A percentile compares a stretch with the other conserved stretches of the same genome.
These are phyloP conservation scores for Pheosia tremula DNA, from an alignment of 2,888 invertebrate species.

Conservation along the genomic window DNA sequence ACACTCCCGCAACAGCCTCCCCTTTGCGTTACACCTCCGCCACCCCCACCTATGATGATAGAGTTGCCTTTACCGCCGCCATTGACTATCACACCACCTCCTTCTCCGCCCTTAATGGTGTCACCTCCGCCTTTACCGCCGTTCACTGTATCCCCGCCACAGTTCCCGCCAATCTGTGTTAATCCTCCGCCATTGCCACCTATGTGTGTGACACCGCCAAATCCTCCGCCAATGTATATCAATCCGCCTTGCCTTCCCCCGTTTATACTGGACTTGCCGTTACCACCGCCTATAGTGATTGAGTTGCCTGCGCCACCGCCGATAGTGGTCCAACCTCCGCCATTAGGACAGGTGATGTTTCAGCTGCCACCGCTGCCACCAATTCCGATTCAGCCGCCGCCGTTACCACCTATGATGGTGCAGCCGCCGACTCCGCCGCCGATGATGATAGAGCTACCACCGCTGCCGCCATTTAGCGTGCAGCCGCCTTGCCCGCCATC, in stretches of 20 bases:
- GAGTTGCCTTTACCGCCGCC: constrained; percentile 62
- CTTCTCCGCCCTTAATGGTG: constrained; percentile 54
- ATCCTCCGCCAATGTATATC: constrained; percentile 61
- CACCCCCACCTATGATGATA: constrained; percentile 55
- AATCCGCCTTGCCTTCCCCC: constrained; percentile 61
- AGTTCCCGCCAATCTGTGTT: constrained; percentile 61
- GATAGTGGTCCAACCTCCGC: constrained; percentile 70
- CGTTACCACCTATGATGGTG: constrained; percentile 67
- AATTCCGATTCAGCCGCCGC: constrained; percentile 69
- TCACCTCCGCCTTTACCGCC: constrained; percentile 60
- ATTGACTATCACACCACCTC: constrained; percentile 58
- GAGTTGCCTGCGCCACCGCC: constrained; percentile 70
- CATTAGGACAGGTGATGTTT: constrained; percentile 64
- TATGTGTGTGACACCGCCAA: constrained; percentile 61
- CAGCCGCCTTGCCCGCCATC: constrained; percentile 70
- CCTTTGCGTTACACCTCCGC: constrained; percentile 55
- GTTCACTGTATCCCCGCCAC: constrained; percentile 58
- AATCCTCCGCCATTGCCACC: constrained; percentile 66
- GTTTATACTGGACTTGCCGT: constrained; percentile 57
- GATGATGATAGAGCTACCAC: constrained; percentile 64
- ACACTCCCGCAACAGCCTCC: constrained; percentile 64
- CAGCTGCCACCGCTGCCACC: constrained; percentile 72
- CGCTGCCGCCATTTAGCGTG: constrained; percentile 61
- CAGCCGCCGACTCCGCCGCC: constrained; percentile 66
- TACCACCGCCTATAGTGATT: constrained; percentile 64